Conservation (phyloP, 2,888 invertebrate genomes). For the Stenodera caucasica region DNA sequence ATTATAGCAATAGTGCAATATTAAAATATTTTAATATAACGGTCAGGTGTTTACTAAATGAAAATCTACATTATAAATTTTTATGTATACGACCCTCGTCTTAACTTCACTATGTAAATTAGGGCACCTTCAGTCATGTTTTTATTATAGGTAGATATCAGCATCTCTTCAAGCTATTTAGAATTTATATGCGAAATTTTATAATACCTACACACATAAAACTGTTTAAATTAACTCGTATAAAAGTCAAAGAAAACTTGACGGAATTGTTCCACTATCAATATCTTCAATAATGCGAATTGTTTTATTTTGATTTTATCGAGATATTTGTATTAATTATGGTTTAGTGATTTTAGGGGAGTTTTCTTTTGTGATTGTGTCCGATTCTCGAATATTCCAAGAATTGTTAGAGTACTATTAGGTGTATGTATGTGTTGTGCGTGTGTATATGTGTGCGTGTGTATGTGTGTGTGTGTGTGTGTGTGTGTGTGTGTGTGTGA, state of each 20-base stretch:
- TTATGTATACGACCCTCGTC: conserved; percentile 19
- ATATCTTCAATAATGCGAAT: too few species aligned
- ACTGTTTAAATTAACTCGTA: conserved; percentile 29
- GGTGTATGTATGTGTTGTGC: too few species aligned
- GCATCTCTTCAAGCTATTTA: conserved; percentile 19
- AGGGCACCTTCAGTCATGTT: conserved; percentile 1
- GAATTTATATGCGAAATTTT: conserved; percentile 37
- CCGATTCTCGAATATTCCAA: too few species aligned
- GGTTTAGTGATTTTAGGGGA: too few species aligned
- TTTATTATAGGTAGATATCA: conserved; percentile 19
- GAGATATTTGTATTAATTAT: too few species aligned
- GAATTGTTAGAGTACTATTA: too few species aligned
- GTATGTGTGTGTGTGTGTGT: neutral
- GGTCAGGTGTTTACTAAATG: conserved; percentile 7
- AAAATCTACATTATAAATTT: conserved; percentile 13
- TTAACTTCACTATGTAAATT: conserved; percentile 2
- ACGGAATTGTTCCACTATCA: conserved; percentile 27
- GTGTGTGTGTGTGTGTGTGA: conserved; percentile 13
- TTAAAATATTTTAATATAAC: conserved; percentile 20
- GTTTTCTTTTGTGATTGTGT: too few species aligned
- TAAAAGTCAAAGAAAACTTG: conserved; percentile 34
- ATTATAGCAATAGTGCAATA: too few species aligned
- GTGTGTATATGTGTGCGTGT: too few species aligned
- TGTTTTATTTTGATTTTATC: too few species aligned
- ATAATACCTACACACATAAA: conserved; percentile 36